phyloP scores from a whole-genome alignment of 1,140 invertebrate species.

The Kradibia gibbosae region DNA sequence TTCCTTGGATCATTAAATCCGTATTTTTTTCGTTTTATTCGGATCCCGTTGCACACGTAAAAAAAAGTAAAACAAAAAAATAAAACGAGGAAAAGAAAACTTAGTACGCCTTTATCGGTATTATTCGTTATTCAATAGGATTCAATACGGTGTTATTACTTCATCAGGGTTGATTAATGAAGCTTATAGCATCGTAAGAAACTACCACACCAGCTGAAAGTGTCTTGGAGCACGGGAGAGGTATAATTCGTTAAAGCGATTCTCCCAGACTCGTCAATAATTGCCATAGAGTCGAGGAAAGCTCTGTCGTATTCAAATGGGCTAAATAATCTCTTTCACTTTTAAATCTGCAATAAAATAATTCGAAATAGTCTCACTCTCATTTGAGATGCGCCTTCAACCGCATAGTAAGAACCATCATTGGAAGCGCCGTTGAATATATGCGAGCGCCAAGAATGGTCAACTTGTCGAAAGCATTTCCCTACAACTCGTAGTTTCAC shows the following conservation, averaged over 20 bases:
- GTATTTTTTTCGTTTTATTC: background rate
- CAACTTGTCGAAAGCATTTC: background rate
- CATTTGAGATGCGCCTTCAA: too few relatives aligned
- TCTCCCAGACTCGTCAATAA: background rate
- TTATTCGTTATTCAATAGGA: background rate
- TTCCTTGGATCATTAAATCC: background rate
- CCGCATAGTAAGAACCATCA: background rate
- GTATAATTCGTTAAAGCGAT: background rate
- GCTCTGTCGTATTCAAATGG: background rate
- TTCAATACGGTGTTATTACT: background rate
- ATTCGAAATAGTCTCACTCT: too few relatives aligned
- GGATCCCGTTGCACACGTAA: background rate
- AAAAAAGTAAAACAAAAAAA: too few relatives aligned
- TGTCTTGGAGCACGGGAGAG: background rate
- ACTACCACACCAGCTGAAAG: background rate
- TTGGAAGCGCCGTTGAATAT: background rate
- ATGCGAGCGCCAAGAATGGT: background rate
- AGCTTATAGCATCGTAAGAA: background rate
- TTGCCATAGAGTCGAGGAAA: background rate
- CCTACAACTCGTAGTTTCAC: too few relatives aligned
- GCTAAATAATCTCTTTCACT: too few relatives aligned
- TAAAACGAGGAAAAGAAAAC: background rate
- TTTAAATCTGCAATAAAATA: too few relatives aligned
- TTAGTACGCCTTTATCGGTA: background rate
- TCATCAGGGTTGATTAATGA: background rate